Evolutionary conservation across 2,797 vertebrate species (phyloP).

Genomic region (Galagoides demidoff): DNA sequence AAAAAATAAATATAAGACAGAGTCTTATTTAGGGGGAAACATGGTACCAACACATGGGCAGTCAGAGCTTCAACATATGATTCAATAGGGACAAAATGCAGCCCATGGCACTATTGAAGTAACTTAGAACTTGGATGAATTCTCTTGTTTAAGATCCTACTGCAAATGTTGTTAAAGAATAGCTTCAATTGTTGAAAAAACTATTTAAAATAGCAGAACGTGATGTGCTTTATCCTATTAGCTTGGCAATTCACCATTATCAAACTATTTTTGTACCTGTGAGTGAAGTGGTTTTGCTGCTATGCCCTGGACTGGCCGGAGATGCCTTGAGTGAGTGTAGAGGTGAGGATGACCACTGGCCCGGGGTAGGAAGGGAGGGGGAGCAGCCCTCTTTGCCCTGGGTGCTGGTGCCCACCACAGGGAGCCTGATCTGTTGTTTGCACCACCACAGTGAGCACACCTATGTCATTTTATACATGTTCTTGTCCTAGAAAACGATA

Average conservation of each 20-base stretch:
- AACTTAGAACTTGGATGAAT: background rate
- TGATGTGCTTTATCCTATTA: background rate
- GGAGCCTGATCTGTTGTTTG: background rate
- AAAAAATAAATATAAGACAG: too few relatives aligned
- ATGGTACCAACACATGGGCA: background rate
- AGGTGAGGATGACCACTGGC: background rate
- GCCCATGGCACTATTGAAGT: background rate
- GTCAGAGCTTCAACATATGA: background rate
- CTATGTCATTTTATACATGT: background rate
- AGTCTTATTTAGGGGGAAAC: too few relatives aligned
- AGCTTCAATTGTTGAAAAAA: background rate
- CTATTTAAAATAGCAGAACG: background rate
- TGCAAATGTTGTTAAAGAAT: background rate
- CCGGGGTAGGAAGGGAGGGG: fast-evolving
- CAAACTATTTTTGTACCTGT: background rate
- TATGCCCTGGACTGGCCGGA: background rate
- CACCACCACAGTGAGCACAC: fast-evolving
- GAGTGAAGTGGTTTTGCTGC: background rate
- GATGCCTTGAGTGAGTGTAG: too few relatives aligned
- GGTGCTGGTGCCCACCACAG: fast-evolving
- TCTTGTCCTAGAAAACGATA: background rate
- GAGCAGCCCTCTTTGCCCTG: fast-evolving
- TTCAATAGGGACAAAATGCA: background rate
- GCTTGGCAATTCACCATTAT: background rate
- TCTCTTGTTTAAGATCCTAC: background rate